phyloP scores from a whole-genome alignment of 2,888 invertebrate species.

The Dolichomitus sp. region DNA sequence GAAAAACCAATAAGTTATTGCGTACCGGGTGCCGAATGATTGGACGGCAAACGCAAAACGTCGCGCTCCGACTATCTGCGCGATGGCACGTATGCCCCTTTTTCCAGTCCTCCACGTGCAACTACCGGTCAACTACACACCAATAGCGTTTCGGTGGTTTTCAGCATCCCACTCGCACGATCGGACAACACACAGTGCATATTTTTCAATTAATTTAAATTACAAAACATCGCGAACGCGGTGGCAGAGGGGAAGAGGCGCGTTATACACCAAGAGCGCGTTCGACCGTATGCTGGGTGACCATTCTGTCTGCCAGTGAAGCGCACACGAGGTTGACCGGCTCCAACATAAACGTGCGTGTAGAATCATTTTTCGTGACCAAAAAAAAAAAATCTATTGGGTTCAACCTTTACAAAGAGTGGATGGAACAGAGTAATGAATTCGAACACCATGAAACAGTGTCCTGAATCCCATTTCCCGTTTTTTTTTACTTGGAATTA shows the following conservation, averaged over 20 bases:
- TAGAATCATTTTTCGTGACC: constrained; percentile 15
- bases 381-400: not conserved
- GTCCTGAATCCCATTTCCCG: not conserved
- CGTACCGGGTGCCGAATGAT: constrained; percentile 81
- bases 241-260: constrained; percentile 16
- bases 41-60: constrained; percentile 73
- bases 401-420: not conserved
- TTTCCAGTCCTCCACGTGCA: constrained; percentile 55
- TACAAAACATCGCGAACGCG: constrained; percentile 82
- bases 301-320: not conserved
- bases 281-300: constrained; percentile 7
- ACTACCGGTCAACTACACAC: constrained; percentile 56
- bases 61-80: constrained; percentile 45
- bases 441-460: not conserved
- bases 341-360: constrained; percentile 16
- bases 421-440: not conserved
- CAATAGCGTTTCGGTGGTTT: constrained; percentile 35
- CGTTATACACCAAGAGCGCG: constrained; percentile 11
- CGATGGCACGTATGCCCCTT: constrained; percentile 68
- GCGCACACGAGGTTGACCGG: constrained; percentile 10
- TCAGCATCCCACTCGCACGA: constrained; percentile 69
- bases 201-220: constrained; percentile 86
- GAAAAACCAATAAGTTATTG: constrained; percentile 85
- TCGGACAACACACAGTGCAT: constrained; percentile 83
- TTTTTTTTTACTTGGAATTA: no score